phyloP scores from a whole-genome alignment of 1,140 invertebrate genomes.

The Triops longicaudatus region DNA sequence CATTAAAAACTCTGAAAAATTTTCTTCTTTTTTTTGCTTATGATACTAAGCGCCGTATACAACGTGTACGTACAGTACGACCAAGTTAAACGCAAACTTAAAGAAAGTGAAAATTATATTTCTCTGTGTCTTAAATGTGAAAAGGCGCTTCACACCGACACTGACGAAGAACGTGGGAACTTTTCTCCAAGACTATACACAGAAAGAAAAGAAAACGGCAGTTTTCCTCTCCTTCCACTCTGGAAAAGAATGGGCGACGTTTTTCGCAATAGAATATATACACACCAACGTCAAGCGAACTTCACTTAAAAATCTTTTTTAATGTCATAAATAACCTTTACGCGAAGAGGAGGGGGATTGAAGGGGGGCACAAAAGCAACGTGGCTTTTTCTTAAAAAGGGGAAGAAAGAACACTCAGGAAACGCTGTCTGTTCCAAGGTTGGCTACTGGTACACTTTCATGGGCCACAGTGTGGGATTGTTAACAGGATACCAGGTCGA shows the following conservation, averaged over 20 bases:
- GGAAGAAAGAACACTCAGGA: too few relatives aligned
- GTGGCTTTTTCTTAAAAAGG: neutral
- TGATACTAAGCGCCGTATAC: conserved; percentile 4
- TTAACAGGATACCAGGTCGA: neutral
- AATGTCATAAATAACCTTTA: neutral
- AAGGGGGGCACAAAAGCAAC: neutral
- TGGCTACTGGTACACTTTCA: conserved; percentile 13
- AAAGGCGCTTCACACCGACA: neutral
- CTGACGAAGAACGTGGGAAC: neutral
- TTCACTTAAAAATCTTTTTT: neutral
- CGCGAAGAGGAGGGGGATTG: neutral
- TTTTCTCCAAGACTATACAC: neutral
- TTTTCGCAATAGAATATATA: neutral
- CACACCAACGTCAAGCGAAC: neutral
- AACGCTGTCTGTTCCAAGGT: too few relatives aligned
- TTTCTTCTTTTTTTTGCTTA: neutral
- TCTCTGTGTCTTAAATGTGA: neutral
- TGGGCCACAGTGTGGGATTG: conserved; percentile 1
- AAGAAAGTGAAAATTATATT: neutral
- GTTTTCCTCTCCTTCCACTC: neutral
- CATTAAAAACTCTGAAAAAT: neutral
- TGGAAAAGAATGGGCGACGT: neutral
- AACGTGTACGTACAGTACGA: neutral
- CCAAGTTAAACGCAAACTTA: neutral
- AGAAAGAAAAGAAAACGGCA: neutral